phyloP scores from a whole-genome alignment of 1,140 invertebrate species.

The Drusus annulatus region DNA sequence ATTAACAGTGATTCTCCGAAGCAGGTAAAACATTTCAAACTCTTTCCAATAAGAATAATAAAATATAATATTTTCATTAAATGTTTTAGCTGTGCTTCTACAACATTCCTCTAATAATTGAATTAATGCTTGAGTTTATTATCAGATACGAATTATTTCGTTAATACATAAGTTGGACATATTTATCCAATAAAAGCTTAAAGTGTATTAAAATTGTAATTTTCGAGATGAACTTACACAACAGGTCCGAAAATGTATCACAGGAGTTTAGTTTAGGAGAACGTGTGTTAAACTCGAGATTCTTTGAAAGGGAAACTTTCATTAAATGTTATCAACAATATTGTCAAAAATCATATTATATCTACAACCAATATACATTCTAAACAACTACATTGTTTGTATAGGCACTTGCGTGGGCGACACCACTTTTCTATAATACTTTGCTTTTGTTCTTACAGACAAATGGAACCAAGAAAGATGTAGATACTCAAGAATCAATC shows the following conservation, averaged over 20 bases:
- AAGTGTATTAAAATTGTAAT: too few species aligned
- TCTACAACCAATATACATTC: background rate
- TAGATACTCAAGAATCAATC: slow-evolving; percentile 8
- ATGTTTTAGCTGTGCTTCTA: background rate
- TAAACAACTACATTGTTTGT: background rate
- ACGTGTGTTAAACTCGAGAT: background rate
- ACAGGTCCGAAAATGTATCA: too few species aligned
- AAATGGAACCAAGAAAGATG: slow-evolving; percentile 61
- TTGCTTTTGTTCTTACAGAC: slow-evolving; percentile 57
- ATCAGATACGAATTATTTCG: slow-evolving; percentile 36
- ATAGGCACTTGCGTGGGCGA: background rate
- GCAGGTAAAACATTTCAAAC: background rate
- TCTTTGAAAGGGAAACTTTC: background rate
- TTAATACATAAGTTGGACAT: background rate
- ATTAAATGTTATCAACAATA: background rate
- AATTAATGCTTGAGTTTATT: background rate
- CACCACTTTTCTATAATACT: background rate
- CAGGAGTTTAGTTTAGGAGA: too few species aligned
- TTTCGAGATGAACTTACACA: too few species aligned
- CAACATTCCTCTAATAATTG: background rate
- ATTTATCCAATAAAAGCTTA: too few species aligned
- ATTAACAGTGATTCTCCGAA: background rate
- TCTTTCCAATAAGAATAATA: background rate
- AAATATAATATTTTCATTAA: background rate
- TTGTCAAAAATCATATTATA: too few species aligned